Conservation (phyloP, 2,113 vertebrate genomes). For the Protomyctophum bolini region DNA sequence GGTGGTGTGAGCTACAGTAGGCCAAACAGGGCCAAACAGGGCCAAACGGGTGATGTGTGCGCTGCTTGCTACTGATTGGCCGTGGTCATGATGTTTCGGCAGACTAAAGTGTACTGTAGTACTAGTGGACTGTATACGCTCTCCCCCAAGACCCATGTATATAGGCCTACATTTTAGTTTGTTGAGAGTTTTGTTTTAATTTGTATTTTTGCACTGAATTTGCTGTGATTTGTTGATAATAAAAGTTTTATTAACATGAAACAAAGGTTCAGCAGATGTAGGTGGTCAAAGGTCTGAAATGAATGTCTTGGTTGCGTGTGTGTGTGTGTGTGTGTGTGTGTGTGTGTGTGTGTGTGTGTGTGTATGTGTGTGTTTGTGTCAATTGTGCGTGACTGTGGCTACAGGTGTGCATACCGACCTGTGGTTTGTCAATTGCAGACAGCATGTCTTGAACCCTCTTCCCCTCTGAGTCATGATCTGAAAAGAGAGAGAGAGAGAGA, state of each 20-base stretch:
- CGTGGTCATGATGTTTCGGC: too few relatives aligned
- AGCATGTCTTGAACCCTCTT: conserved; percentile 95
- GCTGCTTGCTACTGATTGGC: too few relatives aligned
- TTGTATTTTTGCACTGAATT: neutral
- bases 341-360: conserved; percentile 3
- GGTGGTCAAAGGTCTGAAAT: neutral
- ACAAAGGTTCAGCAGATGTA: too few relatives aligned
- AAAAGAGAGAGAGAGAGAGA: conserved; percentile 30
- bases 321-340: conserved; percentile 8
- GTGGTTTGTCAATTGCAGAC: conserved; percentile 95
- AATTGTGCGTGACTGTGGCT: neutral
- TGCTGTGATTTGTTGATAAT: too few relatives aligned
- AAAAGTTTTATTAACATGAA: too few relatives aligned
- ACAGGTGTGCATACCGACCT: conserved; percentile 81
- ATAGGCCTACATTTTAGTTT: neutral
- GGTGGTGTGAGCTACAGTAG: too few relatives aligned
- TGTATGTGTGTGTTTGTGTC: conserved; percentile 6
- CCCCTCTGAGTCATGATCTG: conserved; percentile 94
- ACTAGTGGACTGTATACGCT: too few relatives aligned
- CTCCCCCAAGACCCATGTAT: neutral
- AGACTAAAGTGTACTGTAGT: too few relatives aligned
- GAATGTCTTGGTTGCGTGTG: conserved; percentile 17
- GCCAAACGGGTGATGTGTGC: too few relatives aligned
- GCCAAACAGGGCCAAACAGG: too few relatives aligned
- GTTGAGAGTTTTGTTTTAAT: too few relatives aligned